Evolutionary conservation across 1,140 invertebrate genomes (phyloP), one percentile per base, ranked within the genome.

Genomic region (Drosophila sechellia): DNA sequence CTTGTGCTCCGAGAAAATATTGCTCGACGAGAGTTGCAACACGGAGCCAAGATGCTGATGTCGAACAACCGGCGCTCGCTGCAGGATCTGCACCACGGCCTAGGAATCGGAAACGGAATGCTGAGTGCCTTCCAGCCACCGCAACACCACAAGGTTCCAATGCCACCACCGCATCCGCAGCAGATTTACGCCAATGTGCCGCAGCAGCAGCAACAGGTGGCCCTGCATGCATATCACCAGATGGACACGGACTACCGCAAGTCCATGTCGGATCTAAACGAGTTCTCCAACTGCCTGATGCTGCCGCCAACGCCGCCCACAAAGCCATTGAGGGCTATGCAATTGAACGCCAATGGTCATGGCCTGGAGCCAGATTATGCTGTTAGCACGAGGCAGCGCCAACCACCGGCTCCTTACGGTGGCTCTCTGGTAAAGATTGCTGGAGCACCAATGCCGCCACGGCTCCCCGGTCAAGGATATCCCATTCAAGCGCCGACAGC

Each of bases 1-100:
- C 85, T 96, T 10, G 91, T 95, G 22, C 94, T 95, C 50, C 93
- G 94, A 55, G 95, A 96, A 79, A 93, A 92, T 80, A 92, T 95
- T 66, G 94, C 93, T 5, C 92, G 94, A 1, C 93, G 93, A 6
- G 93, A 92, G 34, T 55, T 92, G 79, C 91, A 91, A 59, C 89
- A 90, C 70, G 92, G 79, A 46, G 93, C 74, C 57, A 93, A 90
- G 86, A 93, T 92, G 90, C 61, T 92, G 6, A 91, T 92, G 89
- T 84, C 89, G 2, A 87, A 90, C 52, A 95, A 94, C 75, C 93
- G 94, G 25, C 89, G 92, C 11, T 95, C 95, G 2, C 93, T 95
- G 3, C 95, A 95, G 77, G 95, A 95, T 78, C 92, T 95, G 22
- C 85, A 89, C 20, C 54, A 91, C 79, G 39, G 90, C 85, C 34